Conservation (phyloP, 2,797 vertebrate genomes). For the Ciconia nigra region DNA sequence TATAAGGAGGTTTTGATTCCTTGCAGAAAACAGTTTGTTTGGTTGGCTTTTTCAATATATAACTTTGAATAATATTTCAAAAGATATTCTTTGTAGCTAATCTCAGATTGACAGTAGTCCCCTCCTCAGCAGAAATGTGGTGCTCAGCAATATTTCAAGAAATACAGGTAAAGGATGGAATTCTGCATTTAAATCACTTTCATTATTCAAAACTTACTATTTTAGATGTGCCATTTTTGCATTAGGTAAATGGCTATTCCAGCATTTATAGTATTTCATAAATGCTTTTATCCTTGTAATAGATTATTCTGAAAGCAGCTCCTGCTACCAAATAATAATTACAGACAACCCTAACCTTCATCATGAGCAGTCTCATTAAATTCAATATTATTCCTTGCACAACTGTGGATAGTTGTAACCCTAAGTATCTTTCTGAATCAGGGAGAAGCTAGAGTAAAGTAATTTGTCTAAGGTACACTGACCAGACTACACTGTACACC, state of each 20-base stretch:
- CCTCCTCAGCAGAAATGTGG: background rate
- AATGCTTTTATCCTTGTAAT: background rate
- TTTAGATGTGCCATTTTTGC: background rate
- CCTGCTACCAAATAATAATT: background rate
- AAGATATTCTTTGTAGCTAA: background rate
- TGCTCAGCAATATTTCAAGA: background rate
- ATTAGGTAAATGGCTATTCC: background rate
- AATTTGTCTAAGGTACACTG: background rate
- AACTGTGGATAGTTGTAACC: background rate
- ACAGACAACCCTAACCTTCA: background rate
- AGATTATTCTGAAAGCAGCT: background rate
- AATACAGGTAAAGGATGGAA: background rate
- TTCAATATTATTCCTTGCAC: background rate
- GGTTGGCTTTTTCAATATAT: background rate
- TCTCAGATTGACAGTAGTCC: background rate
- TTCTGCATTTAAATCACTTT: background rate
- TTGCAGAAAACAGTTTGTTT: background rate
- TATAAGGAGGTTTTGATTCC: background rate
- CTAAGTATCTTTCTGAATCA: background rate
- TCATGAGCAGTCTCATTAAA: background rate
- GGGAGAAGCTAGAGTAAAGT: background rate
- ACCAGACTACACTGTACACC: background rate
- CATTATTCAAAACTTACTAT: background rate
- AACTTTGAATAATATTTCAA: background rate
- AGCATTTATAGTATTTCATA: background rate